Evolutionary conservation across 2,888 invertebrate species (phyloP).

Genomic region (Tridacna crocea): DNA sequence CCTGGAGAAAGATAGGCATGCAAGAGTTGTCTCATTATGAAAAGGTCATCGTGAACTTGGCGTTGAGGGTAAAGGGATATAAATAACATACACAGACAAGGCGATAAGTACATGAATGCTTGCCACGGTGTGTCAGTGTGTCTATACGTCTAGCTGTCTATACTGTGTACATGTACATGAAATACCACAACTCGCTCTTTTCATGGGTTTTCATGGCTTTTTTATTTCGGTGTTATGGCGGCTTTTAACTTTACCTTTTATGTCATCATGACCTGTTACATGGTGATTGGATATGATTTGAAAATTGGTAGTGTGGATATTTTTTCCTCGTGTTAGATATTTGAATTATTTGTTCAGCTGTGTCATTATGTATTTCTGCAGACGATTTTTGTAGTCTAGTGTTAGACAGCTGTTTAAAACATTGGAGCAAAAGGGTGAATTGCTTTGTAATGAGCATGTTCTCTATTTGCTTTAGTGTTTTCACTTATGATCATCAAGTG

Average conservation of each 20-base stretch:
- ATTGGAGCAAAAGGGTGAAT: too few relatives aligned
- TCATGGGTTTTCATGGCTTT: conserved; percentile 2
- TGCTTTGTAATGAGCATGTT: too few relatives aligned
- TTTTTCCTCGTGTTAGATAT: background rate
- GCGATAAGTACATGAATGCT: conserved; percentile 27
- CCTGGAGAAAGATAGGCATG: too few relatives aligned
- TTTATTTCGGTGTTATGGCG: background rate
- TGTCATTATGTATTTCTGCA: background rate
- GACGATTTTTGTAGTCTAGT: background rate
- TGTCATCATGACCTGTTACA: background rate
- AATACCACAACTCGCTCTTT: background rate
- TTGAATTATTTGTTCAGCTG: background rate
- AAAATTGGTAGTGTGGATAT: background rate
- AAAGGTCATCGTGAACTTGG: conserved; percentile 2
- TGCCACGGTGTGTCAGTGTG: conserved; percentile 13
- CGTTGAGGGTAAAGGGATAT: conserved; percentile 13
- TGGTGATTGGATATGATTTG: background rate
- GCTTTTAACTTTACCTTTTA: background rate
- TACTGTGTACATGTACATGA: conserved; percentile 15
- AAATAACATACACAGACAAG: conserved; percentile 25
- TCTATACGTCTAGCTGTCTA: conserved; percentile 13
- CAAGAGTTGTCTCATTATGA: background rate
- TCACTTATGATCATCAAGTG: too few relatives aligned
- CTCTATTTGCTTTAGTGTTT: too few relatives aligned
- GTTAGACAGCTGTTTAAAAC: background rate